Base-by-base conservation (phyloP, 2,888 invertebrate species). In the Xiphydria camelus region DNA sequence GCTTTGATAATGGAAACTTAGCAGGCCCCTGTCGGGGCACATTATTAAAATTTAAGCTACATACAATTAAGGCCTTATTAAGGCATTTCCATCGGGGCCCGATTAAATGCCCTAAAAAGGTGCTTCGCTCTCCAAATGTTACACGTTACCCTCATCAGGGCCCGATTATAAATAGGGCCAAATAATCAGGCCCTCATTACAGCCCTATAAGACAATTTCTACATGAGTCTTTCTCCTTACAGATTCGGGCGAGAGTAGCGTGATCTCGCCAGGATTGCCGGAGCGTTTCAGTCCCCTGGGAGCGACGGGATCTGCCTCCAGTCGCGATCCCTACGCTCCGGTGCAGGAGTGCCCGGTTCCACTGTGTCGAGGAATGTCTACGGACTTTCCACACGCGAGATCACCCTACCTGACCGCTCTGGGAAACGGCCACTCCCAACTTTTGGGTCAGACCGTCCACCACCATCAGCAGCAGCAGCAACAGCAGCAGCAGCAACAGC, bases 181-280 rank as follows among this genome's bases (percentile, higher is more conserved):
- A n/a, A n/a, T n/a, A n/a, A n/a, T n/a, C n/a, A n/a, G n/a, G n/a
- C n/a, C n/a, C n/a, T n/a, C n/a, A n/a, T n/a, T n/a, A n/a, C n/a
- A n/a, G n/a, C n/a, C n/a, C n/a, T n/a, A n/a, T n/a, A n/a, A n/a
- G n/a, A n/a, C n/a, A n/a, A n/a, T n/a, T 26, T 1, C 2, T 4
- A 10, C 7, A 1, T 26, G 10, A 6, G 4, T 9, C 33, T 33
- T n/a, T 34, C 50, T 33, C 25, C 19, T 53, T 66, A 10, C 56
- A 75, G 75, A 73, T 51, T 75, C 75, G 2, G 70, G 66, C 1
- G 74, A 75, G 51, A 73, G 73, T 45, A 75, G 73, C 53, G 73
- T 75, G 12, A 75, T 75, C 36, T 74, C 75, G 0, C 75, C 75
- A 4, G 75, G 75, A 23, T 54, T 74, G 20, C 75, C 75, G n/a